These are phyloP conservation scores for Circaetus cinerascens DNA, from an alignment of 2,113 vertebrate species.

Conservation along the genomic window DNA sequence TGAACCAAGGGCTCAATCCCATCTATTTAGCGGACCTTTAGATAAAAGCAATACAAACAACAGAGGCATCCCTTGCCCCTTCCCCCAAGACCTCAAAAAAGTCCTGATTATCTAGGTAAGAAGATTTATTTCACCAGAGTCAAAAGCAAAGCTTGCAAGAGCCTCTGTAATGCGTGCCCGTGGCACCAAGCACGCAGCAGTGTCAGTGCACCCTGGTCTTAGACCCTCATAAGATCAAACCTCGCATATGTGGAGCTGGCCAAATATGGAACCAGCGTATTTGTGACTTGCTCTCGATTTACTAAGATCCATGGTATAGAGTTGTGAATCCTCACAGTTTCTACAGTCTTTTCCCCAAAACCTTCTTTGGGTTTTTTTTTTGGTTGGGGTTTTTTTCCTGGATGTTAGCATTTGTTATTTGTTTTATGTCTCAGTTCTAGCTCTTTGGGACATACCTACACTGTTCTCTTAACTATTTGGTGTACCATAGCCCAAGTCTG, in stretches of 20 bases:
- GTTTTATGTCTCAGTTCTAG: background rate
- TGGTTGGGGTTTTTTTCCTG: background rate
- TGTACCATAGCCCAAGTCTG: background rate
- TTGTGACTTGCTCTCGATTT: background rate
- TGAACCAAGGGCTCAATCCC: background rate
- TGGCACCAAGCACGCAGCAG: too few relatives aligned
- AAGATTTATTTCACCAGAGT: background rate
- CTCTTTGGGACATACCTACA: background rate
- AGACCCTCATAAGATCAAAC: background rate
- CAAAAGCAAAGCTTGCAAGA: background rate
- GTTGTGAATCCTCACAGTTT: background rate
- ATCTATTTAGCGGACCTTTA: background rate
- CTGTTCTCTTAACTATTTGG: background rate
- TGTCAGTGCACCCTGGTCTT: background rate
- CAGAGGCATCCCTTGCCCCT: background rate
- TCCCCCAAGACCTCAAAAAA: background rate
- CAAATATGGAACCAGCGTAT: background rate
- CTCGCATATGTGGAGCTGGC: fast-evolving
- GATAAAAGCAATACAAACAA: background rate
- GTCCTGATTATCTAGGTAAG: background rate
- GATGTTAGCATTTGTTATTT: background rate
- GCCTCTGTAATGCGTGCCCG: fast-evolving
- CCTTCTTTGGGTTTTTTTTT: background rate
- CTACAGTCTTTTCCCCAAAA: background rate
- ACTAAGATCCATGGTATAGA: too few relatives aligned